These are phyloP conservation scores for Homarus americanus DNA, from an alignment of 1,140 invertebrate genomes.

Conservation along the genomic window DNA sequence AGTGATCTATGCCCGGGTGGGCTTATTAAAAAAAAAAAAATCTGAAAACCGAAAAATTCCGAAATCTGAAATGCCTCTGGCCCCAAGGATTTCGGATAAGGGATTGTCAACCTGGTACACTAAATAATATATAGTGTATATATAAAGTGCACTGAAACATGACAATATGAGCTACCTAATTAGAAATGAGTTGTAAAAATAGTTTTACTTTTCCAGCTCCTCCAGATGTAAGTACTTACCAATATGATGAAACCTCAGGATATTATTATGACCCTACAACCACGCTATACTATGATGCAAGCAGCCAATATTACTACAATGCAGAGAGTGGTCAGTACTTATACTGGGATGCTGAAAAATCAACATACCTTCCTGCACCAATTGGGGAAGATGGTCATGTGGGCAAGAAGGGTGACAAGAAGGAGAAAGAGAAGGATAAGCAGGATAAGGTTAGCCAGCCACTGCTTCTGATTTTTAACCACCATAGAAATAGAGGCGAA, in stretches of 20 bases:
- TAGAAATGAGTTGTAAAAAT: not conserved
- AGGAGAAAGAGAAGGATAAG: slow-evolving; percentile 77
- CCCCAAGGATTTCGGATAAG: too few relatives aligned
- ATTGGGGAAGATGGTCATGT: slow-evolving; percentile 74
- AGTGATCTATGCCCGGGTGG: too few relatives aligned
- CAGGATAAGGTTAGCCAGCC: slow-evolving; percentile 73
- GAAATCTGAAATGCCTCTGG: too few relatives aligned
- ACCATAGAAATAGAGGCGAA: not conserved
- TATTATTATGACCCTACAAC: slow-evolving; percentile 97
- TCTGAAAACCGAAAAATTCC: too few relatives aligned
- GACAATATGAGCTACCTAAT: too few relatives aligned
- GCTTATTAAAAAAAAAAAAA: too few relatives aligned
- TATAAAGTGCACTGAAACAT: too few relatives aligned
- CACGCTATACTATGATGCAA: slow-evolving; percentile 96
- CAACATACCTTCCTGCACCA: slow-evolving; percentile 87
- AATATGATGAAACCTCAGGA: slow-evolving; percentile 96
- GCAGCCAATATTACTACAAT: slow-evolving; percentile 96
- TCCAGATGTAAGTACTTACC: slow-evolving; percentile 94
- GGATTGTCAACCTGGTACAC: too few relatives aligned
- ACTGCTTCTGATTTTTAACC: not conserved
- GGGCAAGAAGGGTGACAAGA: slow-evolving; percentile 73
- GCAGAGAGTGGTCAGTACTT: slow-evolving; percentile 92
- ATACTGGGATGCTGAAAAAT: slow-evolving; percentile 93
- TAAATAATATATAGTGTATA: too few relatives aligned
- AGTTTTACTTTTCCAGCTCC: slow-evolving; percentile 76